Percentiles rank a stretch among this genome's conserved stretches.
Evolutionary conservation across 2,113 vertebrate genomes (phyloP).

Genomic region (Myotis davidii): DNA sequence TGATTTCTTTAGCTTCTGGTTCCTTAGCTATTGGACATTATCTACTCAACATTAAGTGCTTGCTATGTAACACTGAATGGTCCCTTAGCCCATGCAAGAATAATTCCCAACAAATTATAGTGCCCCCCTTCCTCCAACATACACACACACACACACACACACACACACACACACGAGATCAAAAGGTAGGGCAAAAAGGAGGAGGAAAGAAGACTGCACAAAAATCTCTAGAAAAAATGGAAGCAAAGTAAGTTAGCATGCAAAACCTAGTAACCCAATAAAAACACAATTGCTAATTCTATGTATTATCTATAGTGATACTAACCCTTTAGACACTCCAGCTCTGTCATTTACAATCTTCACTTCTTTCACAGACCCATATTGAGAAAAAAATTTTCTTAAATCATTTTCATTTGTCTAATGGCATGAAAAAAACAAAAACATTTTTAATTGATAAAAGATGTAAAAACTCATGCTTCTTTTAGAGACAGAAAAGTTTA

Average conservation of each 20-base stretch:
- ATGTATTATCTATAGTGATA: constrained; percentile 72
- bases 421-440: constrained; percentile 66
- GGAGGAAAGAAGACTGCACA: not conserved
- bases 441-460: constrained; percentile 49
- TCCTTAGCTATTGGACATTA: constrained; percentile 2
- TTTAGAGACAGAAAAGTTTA: constrained; percentile 30
- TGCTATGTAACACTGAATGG: constrained; percentile 29
- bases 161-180: not conserved
- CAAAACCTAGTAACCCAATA: constrained; percentile 16
- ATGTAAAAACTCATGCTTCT: constrained; percentile 20
- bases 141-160: too few species aligned
- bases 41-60: not conserved
- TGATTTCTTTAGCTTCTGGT: not conserved
- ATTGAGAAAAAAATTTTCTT: constrained; percentile 89
- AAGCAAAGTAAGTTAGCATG: constrained; percentile 26
- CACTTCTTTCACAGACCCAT: constrained; percentile 92
- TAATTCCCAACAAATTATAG: constrained; percentile 22
- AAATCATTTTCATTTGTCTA: constrained; percentile 92
- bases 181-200: not conserved
- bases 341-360: constrained; percentile 92
- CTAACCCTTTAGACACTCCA: constrained; percentile 92
- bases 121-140: not conserved
- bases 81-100: not conserved
- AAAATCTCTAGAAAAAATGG: not conserved
- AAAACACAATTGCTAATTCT: constrained; percentile 57